Percentiles rank a stretch among this genome's conserved stretches.
These are phyloP conservation scores for Tachina grossa DNA, from an alignment of 2,888 invertebrate species.

Conservation along the genomic window DNA sequence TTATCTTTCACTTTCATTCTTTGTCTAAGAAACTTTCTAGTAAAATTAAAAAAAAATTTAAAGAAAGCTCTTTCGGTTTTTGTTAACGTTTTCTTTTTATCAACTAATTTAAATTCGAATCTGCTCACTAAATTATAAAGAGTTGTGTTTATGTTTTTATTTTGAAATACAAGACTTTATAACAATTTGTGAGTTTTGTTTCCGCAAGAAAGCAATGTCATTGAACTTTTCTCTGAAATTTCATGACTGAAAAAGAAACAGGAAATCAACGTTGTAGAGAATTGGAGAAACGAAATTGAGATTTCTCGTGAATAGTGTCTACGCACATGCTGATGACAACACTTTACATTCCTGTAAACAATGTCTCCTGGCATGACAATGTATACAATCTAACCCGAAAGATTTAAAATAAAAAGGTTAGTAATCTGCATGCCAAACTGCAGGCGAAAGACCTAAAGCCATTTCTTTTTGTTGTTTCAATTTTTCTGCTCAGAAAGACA, in stretches of 20 bases:
- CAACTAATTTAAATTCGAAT: too few species aligned
- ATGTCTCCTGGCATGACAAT: slow-evolving; percentile 51
- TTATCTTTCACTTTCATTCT: too few species aligned
- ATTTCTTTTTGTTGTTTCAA: slow-evolving; percentile 46
- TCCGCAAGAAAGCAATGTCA: slow-evolving; percentile 34
- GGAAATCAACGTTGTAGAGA: not conserved
- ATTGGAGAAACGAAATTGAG: not conserved
- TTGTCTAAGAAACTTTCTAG: too few species aligned
- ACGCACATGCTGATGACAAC: slow-evolving; percentile 69
- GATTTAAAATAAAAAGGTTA: slow-evolving; percentile 36
- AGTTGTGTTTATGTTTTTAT: too few species aligned
- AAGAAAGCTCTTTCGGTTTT: too few species aligned
- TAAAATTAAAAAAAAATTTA: too few species aligned
- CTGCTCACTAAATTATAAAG: too few species aligned
- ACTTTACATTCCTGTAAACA: slow-evolving; percentile 65
- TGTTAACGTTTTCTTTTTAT: too few species aligned
- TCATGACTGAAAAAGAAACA: slow-evolving; percentile 20
- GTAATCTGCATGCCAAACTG: slow-evolving; percentile 58
- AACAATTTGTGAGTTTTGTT: not conserved
- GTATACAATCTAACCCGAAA: slow-evolving; percentile 54
- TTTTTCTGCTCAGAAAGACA: slow-evolving; percentile 18
- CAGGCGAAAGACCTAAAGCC: slow-evolving; percentile 36
- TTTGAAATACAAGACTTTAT: too few species aligned
- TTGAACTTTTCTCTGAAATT: slow-evolving; percentile 51
- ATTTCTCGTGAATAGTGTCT: slow-evolving; percentile 59